Evolutionary conservation across 2,888 invertebrate species (phyloP).

Genomic region (Lasiommata megera): DNA sequence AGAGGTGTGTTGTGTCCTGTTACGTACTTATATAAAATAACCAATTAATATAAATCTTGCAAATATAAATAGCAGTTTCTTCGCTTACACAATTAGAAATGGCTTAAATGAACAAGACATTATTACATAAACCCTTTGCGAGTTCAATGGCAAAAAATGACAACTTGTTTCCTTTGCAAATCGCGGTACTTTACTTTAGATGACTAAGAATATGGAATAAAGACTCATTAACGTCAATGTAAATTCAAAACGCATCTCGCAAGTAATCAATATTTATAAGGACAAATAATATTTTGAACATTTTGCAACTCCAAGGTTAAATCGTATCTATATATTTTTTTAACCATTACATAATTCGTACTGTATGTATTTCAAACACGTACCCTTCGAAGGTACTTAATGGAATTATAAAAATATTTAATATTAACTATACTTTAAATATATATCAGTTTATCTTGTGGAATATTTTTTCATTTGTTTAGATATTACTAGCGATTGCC

Average conservation of each 20-base stretch:
- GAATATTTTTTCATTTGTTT: too few species aligned
- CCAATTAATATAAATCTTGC: not conserved
- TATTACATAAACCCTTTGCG: not conserved
- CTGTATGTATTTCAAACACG: slow-evolving; percentile 16
- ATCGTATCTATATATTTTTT: slow-evolving; percentile 5
- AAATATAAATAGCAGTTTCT: not conserved
- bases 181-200: slow-evolving; percentile 31
- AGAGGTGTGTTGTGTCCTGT: too few species aligned
- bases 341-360: slow-evolving; percentile 10
- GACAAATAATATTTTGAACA: slow-evolving; percentile 19
- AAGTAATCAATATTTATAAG: slow-evolving; percentile 31
- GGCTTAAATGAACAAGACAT: not conserved
- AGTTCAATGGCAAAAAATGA: not conserved
- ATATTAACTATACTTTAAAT: slow-evolving; percentile 14
- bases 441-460: slow-evolving; percentile 10
- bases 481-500: not conserved
- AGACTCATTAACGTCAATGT: slow-evolving; percentile 21
- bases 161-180: slow-evolving; percentile 7
- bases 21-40: too few species aligned
- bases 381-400: slow-evolving; percentile 8
- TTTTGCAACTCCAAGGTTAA: slow-evolving; percentile 19
- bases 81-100: too few species aligned
- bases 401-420: too few species aligned
- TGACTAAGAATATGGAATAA: slow-evolving; percentile 24
- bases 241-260: slow-evolving; percentile 19